Evolutionary conservation across 1,140 invertebrate species (phyloP), one percentile per base, ranked within the genome.

Genomic region (Drosophila grimshawi): DNA sequence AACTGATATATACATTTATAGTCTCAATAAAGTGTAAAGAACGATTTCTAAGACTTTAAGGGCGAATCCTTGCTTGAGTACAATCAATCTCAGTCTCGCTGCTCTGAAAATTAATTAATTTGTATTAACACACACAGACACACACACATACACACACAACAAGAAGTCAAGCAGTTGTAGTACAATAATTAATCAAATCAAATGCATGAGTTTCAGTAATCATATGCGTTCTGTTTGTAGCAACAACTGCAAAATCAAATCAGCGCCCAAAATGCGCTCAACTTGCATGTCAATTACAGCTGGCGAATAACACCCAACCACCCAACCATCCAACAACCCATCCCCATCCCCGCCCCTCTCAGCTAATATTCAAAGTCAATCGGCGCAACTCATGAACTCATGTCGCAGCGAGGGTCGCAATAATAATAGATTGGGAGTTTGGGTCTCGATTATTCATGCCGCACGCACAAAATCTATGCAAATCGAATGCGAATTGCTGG

Each of bases 291-390:
- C 82, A 86, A 86, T 88, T 86, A 88, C 82, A 86, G 72, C 83
- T 88, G 82, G 61, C 82, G 70, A 43, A 57, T 48, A 46, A 30
- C 8, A n/a, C 8, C 35, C 6, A 10, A 0, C 46, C 64, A 37
- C 5, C 41, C 41, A 43, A 10, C 37, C 19, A 19, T 6, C 2
- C 10, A 19, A 19, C 19, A 19, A 6, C 11, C 5, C 2, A 8
- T 2, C 29, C 8, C 11, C 48, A n/a, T 5, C 8, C 19, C 19
- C 19, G 19, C 37, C 29, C 10, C 19, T 10, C 51, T 32, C 45
- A 72, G 76, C 79, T 82, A 86, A 86, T 86, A 86, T 88, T 86
- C 83, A 86, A 86, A 86, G 82, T 86, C 82, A 86, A 86, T 86
- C 72, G 83, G 80, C 62, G 75, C 60, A 80, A 35, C 83, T 86